Base-by-base conservation (phyloP, 1,140 invertebrate genomes). In the Diuraphis noxia region DNA sequence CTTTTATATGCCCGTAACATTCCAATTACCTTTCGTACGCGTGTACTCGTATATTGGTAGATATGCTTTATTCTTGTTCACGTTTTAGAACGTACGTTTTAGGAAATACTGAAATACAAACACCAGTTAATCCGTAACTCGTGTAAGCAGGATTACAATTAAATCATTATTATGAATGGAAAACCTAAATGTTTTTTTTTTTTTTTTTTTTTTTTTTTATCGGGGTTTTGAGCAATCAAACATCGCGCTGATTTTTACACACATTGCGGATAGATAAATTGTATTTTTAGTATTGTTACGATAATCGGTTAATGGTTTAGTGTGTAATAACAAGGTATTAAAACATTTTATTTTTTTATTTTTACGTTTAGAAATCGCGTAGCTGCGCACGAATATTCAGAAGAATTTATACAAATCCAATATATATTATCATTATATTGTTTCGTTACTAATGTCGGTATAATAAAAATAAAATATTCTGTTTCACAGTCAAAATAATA, bases 211-310 rank as follows among this genome's bases (percentile, higher is more conserved):
- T 49, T 1, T 10, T 43, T 49, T 21, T 56, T 30, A 34, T n/a
- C 56, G 56, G 5, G 13, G 4, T 72, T 72, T 72, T 72, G 30
- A n/a, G 56, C 56, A 72, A 72, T 72, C 10, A 17, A 63, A 13
- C 17, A 63, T 4, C 13, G 56, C 30, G n/a, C 5, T 63, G 17
- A 72, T n/a, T n/a, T 72, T n/a, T 72, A n/a, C 13, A n/a, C 30
- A n/a, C 30, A n/a, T 72, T n/a, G n/a, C n/a, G 56, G 17, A 17
- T 17, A n/a, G n/a, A n/a, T 72, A 72, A 72, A 72, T 13, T 13
- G 56, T 72, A 72, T 72, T 72, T 72, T 72, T 72, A n/a, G 56
- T n/a, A 72, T 72, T n/a, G 56, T 72, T 72, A 72, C 56, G 30
- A 72, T 72, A 72, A 72, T 72, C n/a, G 56, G 56, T n/a, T 19